phyloP scores from a whole-genome alignment of 2,888 invertebrate genomes.

The Alcis repandata region DNA sequence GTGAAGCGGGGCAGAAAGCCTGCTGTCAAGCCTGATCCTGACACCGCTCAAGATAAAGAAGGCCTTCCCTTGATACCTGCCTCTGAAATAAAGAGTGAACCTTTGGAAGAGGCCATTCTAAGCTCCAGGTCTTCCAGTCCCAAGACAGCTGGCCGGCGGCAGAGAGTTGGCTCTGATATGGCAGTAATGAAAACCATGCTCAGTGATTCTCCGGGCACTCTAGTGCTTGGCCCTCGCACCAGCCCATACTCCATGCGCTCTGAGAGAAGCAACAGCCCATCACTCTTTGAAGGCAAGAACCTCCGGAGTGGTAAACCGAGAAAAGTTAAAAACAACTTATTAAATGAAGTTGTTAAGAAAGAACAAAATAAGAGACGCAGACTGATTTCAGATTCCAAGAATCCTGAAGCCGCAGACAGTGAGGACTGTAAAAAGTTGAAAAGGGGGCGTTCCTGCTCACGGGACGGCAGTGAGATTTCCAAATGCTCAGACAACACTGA shows the following conservation, averaged over 20 bases:
- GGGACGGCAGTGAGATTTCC: conserved; percentile 87
- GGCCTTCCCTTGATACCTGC: conserved; percentile 74
- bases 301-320: conserved; percentile 89
- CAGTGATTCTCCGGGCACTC: conserved; percentile 71
- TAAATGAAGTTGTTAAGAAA: conserved; percentile 87
- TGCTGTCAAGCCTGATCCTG: conserved; percentile 67
- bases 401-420: conserved; percentile 69
- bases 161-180: conserved; percentile 80
- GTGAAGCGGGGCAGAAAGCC: conserved; percentile 73
- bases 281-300: conserved; percentile 83
- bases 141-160: conserved; percentile 75
- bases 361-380: conserved; percentile 85
- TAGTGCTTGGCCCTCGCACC: conserved; percentile 77
- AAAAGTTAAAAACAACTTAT: conserved; percentile 85
- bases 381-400: conserved; percentile 85
- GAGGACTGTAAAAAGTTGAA: conserved; percentile 80
- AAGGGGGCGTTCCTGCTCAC: conserved; percentile 80
- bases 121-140: conserved; percentile 83
- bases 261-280: conserved; percentile 85
- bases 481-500: conserved; percentile 88
- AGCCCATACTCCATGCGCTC: conserved; percentile 88
- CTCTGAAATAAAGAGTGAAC: conserved; percentile 81
- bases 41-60: conserved; percentile 73
- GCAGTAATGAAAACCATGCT: conserved; percentile 81
- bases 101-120: conserved; percentile 73